phyloP scores from a whole-genome alignment of 35 echinoderm and acorn worm genomes.

The Eucidaris tribuloides region DNA sequence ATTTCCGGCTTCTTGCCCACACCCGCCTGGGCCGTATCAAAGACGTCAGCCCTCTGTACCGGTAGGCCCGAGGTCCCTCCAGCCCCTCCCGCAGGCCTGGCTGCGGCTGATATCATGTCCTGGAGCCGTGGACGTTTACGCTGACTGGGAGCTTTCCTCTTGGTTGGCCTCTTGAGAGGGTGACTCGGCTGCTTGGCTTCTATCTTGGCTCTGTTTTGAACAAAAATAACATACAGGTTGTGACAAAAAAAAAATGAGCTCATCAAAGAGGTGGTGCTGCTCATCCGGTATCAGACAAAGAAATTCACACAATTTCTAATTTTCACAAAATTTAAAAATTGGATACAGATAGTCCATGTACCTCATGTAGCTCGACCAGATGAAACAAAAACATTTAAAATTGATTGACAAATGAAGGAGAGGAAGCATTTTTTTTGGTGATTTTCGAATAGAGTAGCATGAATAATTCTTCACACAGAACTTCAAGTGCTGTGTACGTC shows the following conservation, averaged over 20 bases:
- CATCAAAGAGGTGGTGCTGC: constrained; percentile 25
- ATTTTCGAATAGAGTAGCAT: background rate
- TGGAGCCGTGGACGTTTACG: constrained; percentile 40
- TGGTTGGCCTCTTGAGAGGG: constrained; percentile 52
- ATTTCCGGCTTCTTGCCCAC: constrained; percentile 72
- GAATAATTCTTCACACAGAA: constrained; percentile 37
- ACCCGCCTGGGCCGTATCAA: constrained; percentile 55
- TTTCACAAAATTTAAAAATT: too few relatives aligned
- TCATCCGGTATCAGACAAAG: too few relatives aligned
- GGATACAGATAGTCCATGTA: background rate
- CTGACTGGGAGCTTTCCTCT: background rate
- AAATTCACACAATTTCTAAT: too few relatives aligned
- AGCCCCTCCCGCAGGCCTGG: background rate
- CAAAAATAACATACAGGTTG: too few relatives aligned
- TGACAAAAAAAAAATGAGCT: too few relatives aligned
- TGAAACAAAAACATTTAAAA: too few relatives aligned
- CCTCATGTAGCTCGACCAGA: constrained; percentile 18
- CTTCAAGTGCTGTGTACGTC: too few relatives aligned
- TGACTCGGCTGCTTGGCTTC: background rate
- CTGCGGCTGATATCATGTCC: constrained; percentile 22
- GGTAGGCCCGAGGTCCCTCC: too few relatives aligned
- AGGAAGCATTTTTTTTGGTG: too few relatives aligned
- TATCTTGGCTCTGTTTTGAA: background rate
- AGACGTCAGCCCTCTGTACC: constrained; percentile 57
- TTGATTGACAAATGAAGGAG: too few relatives aligned